Conservation (phyloP, 2,797 vertebrate genomes). For the Coluber constrictor region DNA sequence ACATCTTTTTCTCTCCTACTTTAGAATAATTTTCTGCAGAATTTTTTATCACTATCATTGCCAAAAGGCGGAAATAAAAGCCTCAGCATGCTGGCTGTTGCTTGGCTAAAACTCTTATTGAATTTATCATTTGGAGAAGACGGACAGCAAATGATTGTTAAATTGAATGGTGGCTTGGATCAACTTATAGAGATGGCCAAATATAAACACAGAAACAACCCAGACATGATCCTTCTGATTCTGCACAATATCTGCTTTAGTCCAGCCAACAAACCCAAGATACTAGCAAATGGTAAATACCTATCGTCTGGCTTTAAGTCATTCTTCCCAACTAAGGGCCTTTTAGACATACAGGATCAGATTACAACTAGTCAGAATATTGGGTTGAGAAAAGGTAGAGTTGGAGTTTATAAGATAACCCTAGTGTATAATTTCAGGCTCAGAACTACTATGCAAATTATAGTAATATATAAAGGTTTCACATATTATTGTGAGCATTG, state of each 20-base stretch:
- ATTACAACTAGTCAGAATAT: not conserved
- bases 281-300: slow-evolving; percentile 85
- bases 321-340: not conserved
- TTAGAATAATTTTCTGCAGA: slow-evolving; percentile 94
- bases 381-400: not conserved
- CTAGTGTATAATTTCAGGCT: not conserved
- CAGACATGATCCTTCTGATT: slow-evolving; percentile 76
- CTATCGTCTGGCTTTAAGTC: not conserved
- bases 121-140: slow-evolving; percentile 86
- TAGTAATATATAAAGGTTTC: not conserved
- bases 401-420: not conserved
- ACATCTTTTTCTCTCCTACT: not conserved
- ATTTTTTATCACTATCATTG: slow-evolving; percentile 79
- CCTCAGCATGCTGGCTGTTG: slow-evolving; percentile 62
- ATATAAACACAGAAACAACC: slow-evolving; percentile 67
- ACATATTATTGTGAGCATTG: not conserved
- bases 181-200: slow-evolving; percentile 82
- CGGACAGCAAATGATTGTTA: slow-evolving; percentile 88
- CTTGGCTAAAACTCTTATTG: slow-evolving; percentile 88
- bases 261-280: slow-evolving; percentile 83
- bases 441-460: not conserved
- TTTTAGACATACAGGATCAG: not conserved
- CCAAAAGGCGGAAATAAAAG: slow-evolving; percentile 74
- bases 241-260: slow-evolving; percentile 94
- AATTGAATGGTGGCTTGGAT: slow-evolving; percentile 83